Conservation (phyloP, 2,113 vertebrate species). For the Amblyopsis rosae region DNA sequence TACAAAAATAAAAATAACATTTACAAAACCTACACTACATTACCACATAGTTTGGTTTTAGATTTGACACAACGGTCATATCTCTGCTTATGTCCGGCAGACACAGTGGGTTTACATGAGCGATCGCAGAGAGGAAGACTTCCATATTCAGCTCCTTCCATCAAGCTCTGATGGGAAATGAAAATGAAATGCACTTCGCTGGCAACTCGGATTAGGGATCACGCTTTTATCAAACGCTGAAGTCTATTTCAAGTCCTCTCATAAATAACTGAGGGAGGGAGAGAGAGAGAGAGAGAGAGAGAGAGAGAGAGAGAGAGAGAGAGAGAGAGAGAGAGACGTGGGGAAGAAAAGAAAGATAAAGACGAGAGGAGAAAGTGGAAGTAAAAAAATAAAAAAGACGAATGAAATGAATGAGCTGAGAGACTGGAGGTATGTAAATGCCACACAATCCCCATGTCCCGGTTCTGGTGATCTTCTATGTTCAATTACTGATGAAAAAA, state of each 20-base stretch:
- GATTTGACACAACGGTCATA: slow-evolving; percentile 29
- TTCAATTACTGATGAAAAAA: slow-evolving; percentile 43
- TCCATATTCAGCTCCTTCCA: slow-evolving; percentile 44
- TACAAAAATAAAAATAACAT: too few species aligned
- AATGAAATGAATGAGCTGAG: slow-evolving; percentile 36
- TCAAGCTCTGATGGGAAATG: slow-evolving; percentile 73
- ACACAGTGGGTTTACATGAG: slow-evolving; percentile 71
- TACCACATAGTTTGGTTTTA: too few species aligned
- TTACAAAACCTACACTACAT: too few species aligned
- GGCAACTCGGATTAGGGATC: slow-evolving; percentile 73
- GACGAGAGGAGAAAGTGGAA: slow-evolving; percentile 19
- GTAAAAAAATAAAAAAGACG: neutral
- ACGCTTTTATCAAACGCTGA: slow-evolving; percentile 76
- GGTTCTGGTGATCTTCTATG: slow-evolving; percentile 46
- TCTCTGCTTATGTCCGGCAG: slow-evolving; percentile 57
- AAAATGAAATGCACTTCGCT: slow-evolving; percentile 76
- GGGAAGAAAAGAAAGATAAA: neutral
- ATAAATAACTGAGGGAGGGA: slow-evolving; percentile 72
- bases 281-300: slow-evolving; percentile 32
- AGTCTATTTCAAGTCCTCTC: slow-evolving; percentile 76
- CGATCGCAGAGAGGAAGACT: slow-evolving; percentile 62
- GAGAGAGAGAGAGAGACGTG: neutral
- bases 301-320: slow-evolving; percentile 14
- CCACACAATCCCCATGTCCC: slow-evolving; percentile 47
- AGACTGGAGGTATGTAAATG: slow-evolving; percentile 41